Evolutionary conservation across 2,888 invertebrate species (phyloP).

Genomic region (Dinocampus coccinellae): DNA sequence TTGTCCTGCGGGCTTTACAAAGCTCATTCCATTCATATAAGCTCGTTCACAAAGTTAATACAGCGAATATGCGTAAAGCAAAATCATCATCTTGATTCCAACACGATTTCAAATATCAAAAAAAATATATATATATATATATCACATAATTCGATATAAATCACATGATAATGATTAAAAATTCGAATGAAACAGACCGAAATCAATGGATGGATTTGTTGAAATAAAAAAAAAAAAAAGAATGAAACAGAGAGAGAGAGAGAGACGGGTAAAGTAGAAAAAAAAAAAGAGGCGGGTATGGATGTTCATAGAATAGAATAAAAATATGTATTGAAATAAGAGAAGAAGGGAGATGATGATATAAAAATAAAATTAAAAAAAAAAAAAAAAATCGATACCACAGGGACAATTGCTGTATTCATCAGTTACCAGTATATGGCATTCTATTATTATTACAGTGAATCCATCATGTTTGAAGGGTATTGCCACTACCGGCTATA

Average conservation of each 20-base stretch:
- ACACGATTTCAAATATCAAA: neutral
- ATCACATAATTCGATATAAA: neutral
- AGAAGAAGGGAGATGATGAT: too few species aligned
- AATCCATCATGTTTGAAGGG: neutral
- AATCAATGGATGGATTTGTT: neutral
- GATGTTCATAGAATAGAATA: neutral
- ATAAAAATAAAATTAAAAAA: too few species aligned
- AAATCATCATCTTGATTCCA: constrained; percentile 28
- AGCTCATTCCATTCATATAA: constrained; percentile 1
- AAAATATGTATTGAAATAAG: neutral
- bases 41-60: constrained; percentile 25
- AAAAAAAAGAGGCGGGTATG: neutral
- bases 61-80: constrained; percentile 27
- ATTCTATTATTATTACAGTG: neutral
- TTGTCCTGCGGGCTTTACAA: constrained; percentile 19
- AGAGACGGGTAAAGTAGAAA: neutral
- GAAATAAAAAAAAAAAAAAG: neutral
- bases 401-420: neutral
- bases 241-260: too few species aligned
- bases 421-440: neutral
- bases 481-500: neutral
- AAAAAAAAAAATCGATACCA: constrained; percentile 7
- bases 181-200: neutral
- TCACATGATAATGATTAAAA: neutral
- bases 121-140: too few species aligned